Base-by-base conservation (phyloP, 2,113 vertebrate species). In the Nycticorax nycticorax region DNA sequence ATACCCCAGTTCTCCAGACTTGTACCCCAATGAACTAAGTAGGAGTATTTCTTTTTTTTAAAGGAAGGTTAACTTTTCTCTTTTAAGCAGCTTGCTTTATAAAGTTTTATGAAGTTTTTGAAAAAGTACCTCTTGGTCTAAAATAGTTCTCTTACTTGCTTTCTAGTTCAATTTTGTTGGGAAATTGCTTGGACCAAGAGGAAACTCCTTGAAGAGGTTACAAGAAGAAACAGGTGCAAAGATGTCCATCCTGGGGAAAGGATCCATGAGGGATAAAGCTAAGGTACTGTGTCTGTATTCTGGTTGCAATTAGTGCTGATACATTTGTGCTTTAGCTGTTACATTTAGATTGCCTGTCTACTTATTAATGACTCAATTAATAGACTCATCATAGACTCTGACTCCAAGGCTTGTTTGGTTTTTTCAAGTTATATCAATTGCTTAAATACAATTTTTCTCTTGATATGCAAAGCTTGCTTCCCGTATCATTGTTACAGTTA, bases 221-320 rank as follows among this genome's bases (percentile, higher is more conserved):
- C 99, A 99, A 97, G 99, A 99, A 97, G 99, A 99, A 98, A 99
- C 99, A 33, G 99, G 99, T 92, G 99, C 99, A 97, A 99, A 99
- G 98, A 99, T 99, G 99, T 99, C 99, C 93, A 99, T 99, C 97
- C 98, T 99, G 50, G 99, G 99, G 64, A 99, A 99, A 98, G 99
- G 99, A 94, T 99, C 99, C 92, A 99, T 99, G 99, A 99, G 99
- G 95, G 99, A 99, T 97, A 99, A 99, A 99, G 98, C 98, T 88
- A 99, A 99, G 99, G 99, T 99, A 99, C 52, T 37, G 78, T 95
- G 33, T 72, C 55, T 88, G 67, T 18, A 64, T 89, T 96, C 80
- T 89, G n/a, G 20, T 73, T 88, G 79, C 84, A 74, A 15, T 78
- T 92, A 59, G 12, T 62, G 26, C 79, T 4, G 4, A 92, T 68